Conservation (phyloP, 2,113 vertebrate species). For the Tringa solitaria region DNA sequence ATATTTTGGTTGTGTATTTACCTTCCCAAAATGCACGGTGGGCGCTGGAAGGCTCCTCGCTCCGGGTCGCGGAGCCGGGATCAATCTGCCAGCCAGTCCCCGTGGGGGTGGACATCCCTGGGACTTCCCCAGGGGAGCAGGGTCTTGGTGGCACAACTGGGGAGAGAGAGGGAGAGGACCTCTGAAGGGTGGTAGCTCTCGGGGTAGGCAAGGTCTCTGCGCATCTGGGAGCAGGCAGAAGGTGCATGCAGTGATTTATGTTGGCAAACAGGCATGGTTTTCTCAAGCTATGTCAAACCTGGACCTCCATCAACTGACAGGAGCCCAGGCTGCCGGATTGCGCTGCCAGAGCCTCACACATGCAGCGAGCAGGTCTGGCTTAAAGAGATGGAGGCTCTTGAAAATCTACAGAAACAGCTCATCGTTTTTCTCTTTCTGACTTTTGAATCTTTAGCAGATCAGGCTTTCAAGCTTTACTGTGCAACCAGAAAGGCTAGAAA, state of each 20-base stretch:
- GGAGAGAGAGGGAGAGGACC: background rate
- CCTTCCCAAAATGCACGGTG: constrained; percentile 61
- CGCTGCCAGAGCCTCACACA: background rate
- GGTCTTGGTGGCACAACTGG: background rate
- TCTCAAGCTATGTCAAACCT: background rate
- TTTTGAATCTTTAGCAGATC: background rate
- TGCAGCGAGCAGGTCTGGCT: background rate
- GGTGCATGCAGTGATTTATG: background rate
- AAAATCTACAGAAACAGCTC: background rate
- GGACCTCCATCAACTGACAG: background rate
- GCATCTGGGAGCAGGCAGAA: background rate
- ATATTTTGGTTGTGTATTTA: constrained; percentile 80
- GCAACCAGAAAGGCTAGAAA: background rate
- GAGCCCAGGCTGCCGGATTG: background rate
- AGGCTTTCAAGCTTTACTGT: background rate
- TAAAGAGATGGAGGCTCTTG: background rate
- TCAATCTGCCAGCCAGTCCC: background rate
- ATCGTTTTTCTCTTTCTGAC: background rate
- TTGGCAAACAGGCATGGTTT: background rate
- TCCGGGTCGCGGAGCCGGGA: background rate
- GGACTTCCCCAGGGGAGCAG: background rate
- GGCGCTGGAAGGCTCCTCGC: background rate
- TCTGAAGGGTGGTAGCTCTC: background rate
- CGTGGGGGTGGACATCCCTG: background rate
- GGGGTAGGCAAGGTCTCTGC: background rate